Base-by-base conservation (phyloP, 1,140 invertebrate species). In the Nasonia vitripennis region DNA sequence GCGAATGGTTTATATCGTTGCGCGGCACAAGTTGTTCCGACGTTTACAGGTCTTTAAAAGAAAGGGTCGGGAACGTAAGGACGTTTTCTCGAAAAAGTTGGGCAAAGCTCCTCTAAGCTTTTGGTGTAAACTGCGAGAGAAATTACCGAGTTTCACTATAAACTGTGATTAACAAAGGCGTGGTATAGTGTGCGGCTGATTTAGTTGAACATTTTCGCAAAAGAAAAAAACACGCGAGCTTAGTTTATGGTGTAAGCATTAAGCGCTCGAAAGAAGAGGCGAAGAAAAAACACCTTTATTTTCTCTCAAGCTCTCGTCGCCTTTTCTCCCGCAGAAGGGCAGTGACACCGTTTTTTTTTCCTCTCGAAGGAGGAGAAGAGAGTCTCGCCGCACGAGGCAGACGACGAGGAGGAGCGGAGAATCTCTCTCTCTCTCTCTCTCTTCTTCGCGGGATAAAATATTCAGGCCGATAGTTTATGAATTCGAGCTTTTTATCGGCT, bases 261-360 rank as follows among this genome's bases (percentile, higher is more conserved):
- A 20, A 34, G 34, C 2, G 5, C 9, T 2, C 11, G 27, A 37
- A 62, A 71, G 1, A 45, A 45, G 7, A 45, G 7, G 37, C 37
- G 51, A 55, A 51, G 14, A 51, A 51, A 73, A 77, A 34, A 37
- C 41, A 55, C 62, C 45, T 81, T 82, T 68, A 17, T 77, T 74
- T 82, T 55, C 20, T 77, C 31, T 62, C 51, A 23, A 73, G 45
- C 17, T 51, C 80, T 81, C 10, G 37, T 6, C 1, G 34, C 34
- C 73, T 45, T 45, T 68, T 77, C 73, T 37, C 27, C 27, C 5
- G n/a, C 37, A 23, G 34, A 55, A 84, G 82, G 82, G 37, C 75
- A 78, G 27, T 78, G 75, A 78, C 75, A 71, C 23, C 20, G 37
- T 20, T 78, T 70, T 68, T 77, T 83, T 51, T 55, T 23, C n/a